Conservation (phyloP, 2,888 invertebrate genomes). For the Argyresthia albistria region DNA sequence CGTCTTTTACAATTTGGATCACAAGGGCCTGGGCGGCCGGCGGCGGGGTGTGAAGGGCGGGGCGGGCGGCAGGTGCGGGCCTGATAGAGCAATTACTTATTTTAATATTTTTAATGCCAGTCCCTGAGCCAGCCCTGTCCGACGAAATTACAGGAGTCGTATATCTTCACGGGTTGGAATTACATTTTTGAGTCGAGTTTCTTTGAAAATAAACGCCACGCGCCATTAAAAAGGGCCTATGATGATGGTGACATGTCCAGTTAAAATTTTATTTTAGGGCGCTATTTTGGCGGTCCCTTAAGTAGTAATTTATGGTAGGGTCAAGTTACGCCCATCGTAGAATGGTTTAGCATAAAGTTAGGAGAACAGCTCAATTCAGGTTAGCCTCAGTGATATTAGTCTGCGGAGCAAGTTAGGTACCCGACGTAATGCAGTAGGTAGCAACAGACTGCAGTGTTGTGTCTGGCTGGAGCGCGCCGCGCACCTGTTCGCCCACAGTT, state of each 20-base stretch:
- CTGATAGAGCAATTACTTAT: constrained; percentile 62
- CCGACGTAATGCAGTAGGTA: too few species aligned
- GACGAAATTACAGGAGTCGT: constrained; percentile 1
- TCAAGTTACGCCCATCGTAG: too few species aligned
- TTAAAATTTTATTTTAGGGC: too few species aligned
- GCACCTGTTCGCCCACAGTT: neutral
- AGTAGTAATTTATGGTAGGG: too few species aligned
- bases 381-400: neutral
- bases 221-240: too few species aligned
- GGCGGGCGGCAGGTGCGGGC: constrained; percentile 46
- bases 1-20: too few species aligned
- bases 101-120: constrained; percentile 58
- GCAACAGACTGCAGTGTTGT: too few species aligned
- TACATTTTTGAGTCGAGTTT: neutral
- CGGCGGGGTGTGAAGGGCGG: neutral
- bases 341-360: neutral
- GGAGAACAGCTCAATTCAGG: neutral
- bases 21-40: too few species aligned
- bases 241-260: too few species aligned
- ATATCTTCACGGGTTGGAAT: neutral
- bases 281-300: too few species aligned
- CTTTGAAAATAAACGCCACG: neutral
- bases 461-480: too few species aligned
- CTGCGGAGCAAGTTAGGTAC: too few species aligned
- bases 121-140: neutral